Evolutionary conservation across 2,888 invertebrate species (phyloP), one percentile per base, ranked within the genome.

Genomic region (Amblyjoppa proteus): DNA sequence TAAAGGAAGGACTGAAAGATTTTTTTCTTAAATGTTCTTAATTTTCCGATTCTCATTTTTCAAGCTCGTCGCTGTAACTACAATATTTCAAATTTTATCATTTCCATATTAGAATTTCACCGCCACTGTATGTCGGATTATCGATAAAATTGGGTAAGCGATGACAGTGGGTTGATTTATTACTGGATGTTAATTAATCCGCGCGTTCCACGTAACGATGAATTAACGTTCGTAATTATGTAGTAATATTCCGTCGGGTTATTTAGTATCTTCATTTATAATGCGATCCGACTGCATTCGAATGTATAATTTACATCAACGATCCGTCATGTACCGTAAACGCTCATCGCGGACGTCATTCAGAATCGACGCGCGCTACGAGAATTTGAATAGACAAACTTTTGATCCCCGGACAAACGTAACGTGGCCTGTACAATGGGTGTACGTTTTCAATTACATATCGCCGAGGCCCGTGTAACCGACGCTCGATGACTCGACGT

Each of bases 361-460:
- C 49, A 71, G 2, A 78, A 41, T 75, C 41, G 77, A 20, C 82
- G 78, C 74, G 78, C 58, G 53, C 64, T 64, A 61, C 76, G 76
- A 5, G n/a, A 28, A 68, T 49, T 28, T 16, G 53, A 68, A 71
- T 53, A 41, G 38, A 20, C 58, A 61, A 61, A 61, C 58, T 38
- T 61, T 61, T 45, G 34, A 64, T 64, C 28, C 31, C 31, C 34
- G 16, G 61, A 34, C 61, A 34, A 64, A 64, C 61, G 61, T 64
- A 64, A 64, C 31, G 34, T 16, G 31, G 31, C 16, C 61, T 56
- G 38, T 53, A 4, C 53, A n/a, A 73, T 58, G 9, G 53, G 20
- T 70, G 58, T 38, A 71, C 28, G 75, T 88, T 89, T 90, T 89
- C 89, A 88, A 89, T 90, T 89, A 88, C 89, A 88, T 87, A 87